phyloP scores from a whole-genome alignment of 92 coral and sea anemone species.

The Zoanthus gigantus region DNA sequence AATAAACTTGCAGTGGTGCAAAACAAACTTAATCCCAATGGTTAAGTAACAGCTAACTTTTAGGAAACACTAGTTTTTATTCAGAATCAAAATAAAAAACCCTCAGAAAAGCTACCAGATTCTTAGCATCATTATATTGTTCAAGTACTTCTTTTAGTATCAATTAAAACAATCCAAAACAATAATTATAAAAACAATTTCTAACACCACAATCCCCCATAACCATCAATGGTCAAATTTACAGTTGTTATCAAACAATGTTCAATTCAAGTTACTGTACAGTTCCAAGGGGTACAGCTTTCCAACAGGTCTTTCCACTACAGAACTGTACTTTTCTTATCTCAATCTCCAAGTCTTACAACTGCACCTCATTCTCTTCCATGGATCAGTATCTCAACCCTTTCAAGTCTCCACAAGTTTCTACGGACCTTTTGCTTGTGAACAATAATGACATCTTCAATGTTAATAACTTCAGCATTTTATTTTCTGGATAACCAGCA shows the following conservation, averaged over 20 bases:
- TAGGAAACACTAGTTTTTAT: background rate
- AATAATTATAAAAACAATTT: background rate
- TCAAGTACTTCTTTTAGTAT: too few relatives aligned
- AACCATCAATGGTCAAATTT: constrained; percentile 15
- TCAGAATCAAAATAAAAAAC: too few relatives aligned
- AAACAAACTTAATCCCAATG: background rate
- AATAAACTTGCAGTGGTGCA: background rate
- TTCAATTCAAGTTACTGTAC: constrained; percentile 11
- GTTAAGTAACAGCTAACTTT: background rate
- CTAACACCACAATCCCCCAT: constrained; percentile 1
- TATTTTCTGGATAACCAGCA: background rate
- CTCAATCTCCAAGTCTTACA: constrained; percentile 5
- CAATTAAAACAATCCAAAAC: background rate
- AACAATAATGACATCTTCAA: constrained; percentile 43
- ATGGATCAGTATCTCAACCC: constrained; percentile 7
- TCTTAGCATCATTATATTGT: too few relatives aligned
- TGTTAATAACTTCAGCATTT: background rate
- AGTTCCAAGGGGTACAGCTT: constrained; percentile 8
- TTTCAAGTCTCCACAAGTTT: constrained; percentile 45
- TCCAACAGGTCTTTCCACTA: background rate
- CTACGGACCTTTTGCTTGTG: constrained; percentile 56
- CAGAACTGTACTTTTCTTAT: background rate
- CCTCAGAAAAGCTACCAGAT: too few relatives aligned
- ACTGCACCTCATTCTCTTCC: constrained; percentile 45
- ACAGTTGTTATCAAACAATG: background rate